Evolutionary conservation across 1,140 invertebrate species (phyloP).

Genomic region (Forficula auricularia): DNA sequence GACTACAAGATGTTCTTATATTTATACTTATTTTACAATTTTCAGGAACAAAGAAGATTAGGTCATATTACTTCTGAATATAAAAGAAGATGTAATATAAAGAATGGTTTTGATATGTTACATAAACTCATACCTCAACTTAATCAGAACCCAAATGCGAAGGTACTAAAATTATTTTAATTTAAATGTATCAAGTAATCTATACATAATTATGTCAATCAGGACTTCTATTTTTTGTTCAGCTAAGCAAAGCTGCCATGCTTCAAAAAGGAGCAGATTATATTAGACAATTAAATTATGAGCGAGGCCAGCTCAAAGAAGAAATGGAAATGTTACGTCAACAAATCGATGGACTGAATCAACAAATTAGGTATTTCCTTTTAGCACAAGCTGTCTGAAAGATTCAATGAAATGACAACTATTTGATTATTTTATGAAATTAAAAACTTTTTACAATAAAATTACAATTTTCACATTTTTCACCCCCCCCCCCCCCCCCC

Average conservation of each 20-base stretch:
- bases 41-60: constrained; percentile 48
- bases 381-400: no score
- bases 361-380: constrained; percentile 61
- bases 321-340: constrained; percentile 72
- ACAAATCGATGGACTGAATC: constrained; percentile 79
- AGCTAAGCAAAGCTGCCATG: constrained; percentile 89
- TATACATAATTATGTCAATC: constrained; percentile 6
- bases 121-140: constrained; percentile 85
- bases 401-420: not conserved
- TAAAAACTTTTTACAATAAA: not conserved
- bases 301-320: constrained; percentile 70
- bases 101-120: constrained; percentile 90
- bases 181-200: constrained; percentile 7
- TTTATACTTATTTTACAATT: not conserved
- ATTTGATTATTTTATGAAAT: not conserved
- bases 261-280: constrained; percentile 92
- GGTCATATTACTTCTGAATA: constrained; percentile 95
- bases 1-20: no score
- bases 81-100: constrained; percentile 91
- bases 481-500: no score
- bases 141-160: constrained; percentile 74
- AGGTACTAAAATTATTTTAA: constrained; percentile 34
- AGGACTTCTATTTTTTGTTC: constrained; percentile 13
- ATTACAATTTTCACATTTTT: not conserved
- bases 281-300: constrained; percentile 72